Evolutionary conservation across 2,888 invertebrate species (phyloP).

Genomic region (Strigamia crassipes): DNA sequence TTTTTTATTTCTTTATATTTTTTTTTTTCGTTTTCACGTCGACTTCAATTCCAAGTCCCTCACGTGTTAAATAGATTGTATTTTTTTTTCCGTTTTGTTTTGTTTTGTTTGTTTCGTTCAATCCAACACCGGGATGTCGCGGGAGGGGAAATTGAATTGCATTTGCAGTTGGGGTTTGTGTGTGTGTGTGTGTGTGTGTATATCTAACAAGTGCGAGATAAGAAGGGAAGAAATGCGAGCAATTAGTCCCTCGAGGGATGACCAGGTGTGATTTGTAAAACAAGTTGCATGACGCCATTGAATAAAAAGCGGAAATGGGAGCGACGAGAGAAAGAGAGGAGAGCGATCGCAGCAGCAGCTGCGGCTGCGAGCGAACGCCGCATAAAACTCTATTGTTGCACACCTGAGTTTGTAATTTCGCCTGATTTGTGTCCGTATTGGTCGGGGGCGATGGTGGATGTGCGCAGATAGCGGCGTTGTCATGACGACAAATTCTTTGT

Average conservation of each 20-base stretch:
- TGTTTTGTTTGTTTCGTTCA: not conserved
- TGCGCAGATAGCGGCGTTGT: not conserved
- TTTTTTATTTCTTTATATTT: too few relatives aligned
- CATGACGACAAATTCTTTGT: slow-evolving; percentile 10
- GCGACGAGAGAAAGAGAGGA: not conserved
- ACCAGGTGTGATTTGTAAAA: slow-evolving; percentile 30
- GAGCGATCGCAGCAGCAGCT: too few relatives aligned
- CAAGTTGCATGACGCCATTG: not conserved
- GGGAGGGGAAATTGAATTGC: slow-evolving; percentile 14
- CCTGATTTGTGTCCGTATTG: not conserved
- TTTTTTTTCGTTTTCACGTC: too few relatives aligned
- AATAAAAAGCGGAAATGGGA: not conserved
- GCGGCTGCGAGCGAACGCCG: too few relatives aligned
- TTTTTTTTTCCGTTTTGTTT: not conserved
- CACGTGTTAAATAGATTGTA: slow-evolving; percentile 2
- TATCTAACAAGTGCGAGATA: not conserved
- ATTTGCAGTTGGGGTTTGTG: not conserved
- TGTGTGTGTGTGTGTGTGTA: not conserved
- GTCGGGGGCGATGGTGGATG: not conserved
- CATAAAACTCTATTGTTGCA: not conserved
- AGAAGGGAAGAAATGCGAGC: slow-evolving; percentile 6
- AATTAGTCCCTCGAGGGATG: slow-evolving; percentile 18
- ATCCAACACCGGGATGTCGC: not conserved
- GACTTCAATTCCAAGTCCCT: not conserved
- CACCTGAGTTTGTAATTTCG: not conserved